These are phyloP conservation scores for Lapara coniferarum DNA, from an alignment of 2,888 invertebrate species.

Conservation along the genomic window DNA sequence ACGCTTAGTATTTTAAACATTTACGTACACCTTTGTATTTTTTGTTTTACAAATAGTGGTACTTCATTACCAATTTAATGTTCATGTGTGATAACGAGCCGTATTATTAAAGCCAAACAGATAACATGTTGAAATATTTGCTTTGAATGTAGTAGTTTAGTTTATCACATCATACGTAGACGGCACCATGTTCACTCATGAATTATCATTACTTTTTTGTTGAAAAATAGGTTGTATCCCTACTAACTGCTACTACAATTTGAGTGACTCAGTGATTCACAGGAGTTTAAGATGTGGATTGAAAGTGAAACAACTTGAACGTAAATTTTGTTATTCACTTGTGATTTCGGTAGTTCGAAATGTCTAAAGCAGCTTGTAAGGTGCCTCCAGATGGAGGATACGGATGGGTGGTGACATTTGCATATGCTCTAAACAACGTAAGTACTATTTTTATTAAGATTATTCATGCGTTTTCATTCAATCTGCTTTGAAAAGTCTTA, in stretches of 20 bases:
- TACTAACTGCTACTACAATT: neutral
- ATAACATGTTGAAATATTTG: conserved; percentile 52
- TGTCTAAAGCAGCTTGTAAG: conserved; percentile 62
- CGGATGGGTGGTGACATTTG: conserved; percentile 86
- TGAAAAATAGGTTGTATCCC: conserved; percentile 21
- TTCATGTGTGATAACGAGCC: conserved; percentile 58
- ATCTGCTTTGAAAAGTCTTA: too few species aligned
- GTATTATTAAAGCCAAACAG: conserved; percentile 56
- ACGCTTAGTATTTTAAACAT: neutral
- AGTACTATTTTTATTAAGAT: conserved; percentile 58
- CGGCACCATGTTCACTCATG: neutral
- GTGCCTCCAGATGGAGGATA: conserved; percentile 87
- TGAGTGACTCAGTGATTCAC: neutral
- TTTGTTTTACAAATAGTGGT: neutral
- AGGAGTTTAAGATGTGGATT: conserved; percentile 41
- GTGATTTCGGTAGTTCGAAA: conserved; percentile 49
- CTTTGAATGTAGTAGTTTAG: conserved; percentile 16
- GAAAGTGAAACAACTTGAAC: conserved; percentile 35
- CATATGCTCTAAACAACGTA: conserved; percentile 85
- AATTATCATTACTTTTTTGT: conserved; percentile 4
- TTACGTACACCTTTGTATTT: neutral
- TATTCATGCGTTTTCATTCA: neutral
- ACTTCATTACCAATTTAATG: conserved; percentile 19
- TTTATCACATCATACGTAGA: conserved; percentile 28
- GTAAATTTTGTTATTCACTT: conserved; percentile 40